phyloP scores from a whole-genome alignment of 1,140 invertebrate genomes.

The Eriosoma lanigerum region DNA sequence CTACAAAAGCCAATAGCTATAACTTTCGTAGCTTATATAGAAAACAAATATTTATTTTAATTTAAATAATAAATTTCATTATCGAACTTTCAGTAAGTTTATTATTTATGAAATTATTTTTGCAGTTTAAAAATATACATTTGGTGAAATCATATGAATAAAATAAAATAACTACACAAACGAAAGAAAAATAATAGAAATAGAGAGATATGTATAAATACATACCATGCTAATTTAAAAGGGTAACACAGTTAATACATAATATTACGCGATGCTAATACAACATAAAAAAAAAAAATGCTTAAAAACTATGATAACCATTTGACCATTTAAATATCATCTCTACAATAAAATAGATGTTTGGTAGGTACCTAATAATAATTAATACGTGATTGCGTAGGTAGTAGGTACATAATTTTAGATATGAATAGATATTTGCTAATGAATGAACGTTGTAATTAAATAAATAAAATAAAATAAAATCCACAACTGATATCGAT shows the following conservation, averaged over 20 bases:
- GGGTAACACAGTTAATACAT: neutral
- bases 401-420: neutral
- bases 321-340: slow-evolving; percentile 1
- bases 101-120: too few relatives aligned
- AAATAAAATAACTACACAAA: too few relatives aligned
- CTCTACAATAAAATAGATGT: neutral
- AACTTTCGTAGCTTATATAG: too few relatives aligned
- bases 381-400: neutral
- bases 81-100: too few relatives aligned
- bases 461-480: neutral
- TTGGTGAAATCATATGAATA: too few relatives aligned
- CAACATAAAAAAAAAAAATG: neutral
- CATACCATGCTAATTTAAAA: neutral
- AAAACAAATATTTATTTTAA: too few relatives aligned
- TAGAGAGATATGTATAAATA: neutral
- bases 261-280: slow-evolving; percentile 9
- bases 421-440: neutral
- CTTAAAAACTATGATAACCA: neutral
- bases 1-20: too few relatives aligned
- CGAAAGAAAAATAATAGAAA: neutral
- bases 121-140: too few relatives aligned
- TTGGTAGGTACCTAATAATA: neutral
- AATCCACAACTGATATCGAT: neutral
- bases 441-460: neutral
- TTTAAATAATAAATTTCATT: too few relatives aligned